phyloP scores from a whole-genome alignment of 2,797 vertebrate species.

The Rhinophrynus dorsalis region DNA sequence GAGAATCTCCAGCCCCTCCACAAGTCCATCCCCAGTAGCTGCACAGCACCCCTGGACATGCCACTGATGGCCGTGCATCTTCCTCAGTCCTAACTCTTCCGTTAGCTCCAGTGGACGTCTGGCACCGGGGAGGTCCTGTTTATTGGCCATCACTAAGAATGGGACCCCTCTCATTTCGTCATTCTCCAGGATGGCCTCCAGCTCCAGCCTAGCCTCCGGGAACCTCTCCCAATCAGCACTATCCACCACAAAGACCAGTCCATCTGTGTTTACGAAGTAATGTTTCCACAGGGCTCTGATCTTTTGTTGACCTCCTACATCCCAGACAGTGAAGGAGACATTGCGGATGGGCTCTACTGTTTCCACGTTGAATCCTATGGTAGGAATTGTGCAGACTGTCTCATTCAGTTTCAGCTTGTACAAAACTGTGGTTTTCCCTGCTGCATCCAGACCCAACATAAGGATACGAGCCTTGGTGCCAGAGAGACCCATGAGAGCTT shows the following conservation, averaged over 20 bases:
- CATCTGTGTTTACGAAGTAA: slow-evolving; percentile 76
- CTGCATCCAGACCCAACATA: slow-evolving; percentile 50
- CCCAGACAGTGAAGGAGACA: slow-evolving; percentile 84
- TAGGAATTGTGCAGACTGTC: slow-evolving; percentile 26
- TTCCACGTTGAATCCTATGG: slow-evolving; percentile 76
- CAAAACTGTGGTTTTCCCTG: slow-evolving; percentile 52
- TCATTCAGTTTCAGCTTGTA: slow-evolving; percentile 52
- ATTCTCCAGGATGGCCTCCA: slow-evolving; percentile 16
- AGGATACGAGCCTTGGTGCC: slow-evolving; percentile 41
- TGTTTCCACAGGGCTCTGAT: slow-evolving; percentile 79
- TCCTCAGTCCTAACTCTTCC: slow-evolving; percentile 35
- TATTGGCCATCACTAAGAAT: slow-evolving; percentile 49
- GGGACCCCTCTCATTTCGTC: slow-evolving; percentile 32
- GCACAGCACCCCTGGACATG: slow-evolving; percentile 56
- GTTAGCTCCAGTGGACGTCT: slow-evolving; percentile 26
- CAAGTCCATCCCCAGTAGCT: slow-evolving; percentile 51
- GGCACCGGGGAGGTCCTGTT: slow-evolving; percentile 52
- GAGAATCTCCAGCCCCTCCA: slow-evolving; percentile 55
- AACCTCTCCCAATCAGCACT: slow-evolving; percentile 44
- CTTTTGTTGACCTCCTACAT: slow-evolving; percentile 79
- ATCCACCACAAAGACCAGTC: slow-evolving; percentile 53
- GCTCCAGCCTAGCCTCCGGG: slow-evolving; percentile 29
- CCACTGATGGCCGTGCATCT: slow-evolving; percentile 29
- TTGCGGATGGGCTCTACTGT: slow-evolving; percentile 77
- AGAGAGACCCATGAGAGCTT: slow-evolving; percentile 18